Evolutionary conservation across 2,888 invertebrate genomes (phyloP).

Genomic region (Cryptophagus acutangulus): DNA sequence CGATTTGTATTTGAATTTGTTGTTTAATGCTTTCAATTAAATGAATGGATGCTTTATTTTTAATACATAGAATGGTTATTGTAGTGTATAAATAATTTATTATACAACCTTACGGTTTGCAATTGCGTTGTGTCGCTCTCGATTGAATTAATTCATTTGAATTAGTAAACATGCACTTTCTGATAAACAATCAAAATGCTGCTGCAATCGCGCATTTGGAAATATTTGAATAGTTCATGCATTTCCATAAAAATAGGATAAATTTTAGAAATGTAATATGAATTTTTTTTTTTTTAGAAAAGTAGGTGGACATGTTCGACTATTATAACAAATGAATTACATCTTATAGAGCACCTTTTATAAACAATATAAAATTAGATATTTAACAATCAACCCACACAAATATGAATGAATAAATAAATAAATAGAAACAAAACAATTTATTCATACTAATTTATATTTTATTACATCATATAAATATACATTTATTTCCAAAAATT

Average conservation of each 20-base stretch:
- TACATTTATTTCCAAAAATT: slow-evolving; percentile 10
- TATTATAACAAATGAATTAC: slow-evolving; percentile 8
- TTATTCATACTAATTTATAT: slow-evolving; percentile 9
- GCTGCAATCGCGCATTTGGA: no score
- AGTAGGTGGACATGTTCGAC: slow-evolving; percentile 8
- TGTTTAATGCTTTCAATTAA: slow-evolving; percentile 6
- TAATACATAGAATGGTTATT: no score
- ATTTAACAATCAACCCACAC: slow-evolving; percentile 6
- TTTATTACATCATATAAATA: slow-evolving; percentile 11
- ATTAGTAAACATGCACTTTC: neutral
- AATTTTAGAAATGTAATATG: slow-evolving; percentile 1
- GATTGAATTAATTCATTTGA: no score
- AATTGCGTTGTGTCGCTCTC: no score
- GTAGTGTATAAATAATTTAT: no score
- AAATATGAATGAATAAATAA: no score
- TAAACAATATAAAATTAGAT: slow-evolving; percentile 7
- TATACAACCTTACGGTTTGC: no score
- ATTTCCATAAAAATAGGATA: slow-evolving; percentile 5
- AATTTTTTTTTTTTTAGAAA: neutral
- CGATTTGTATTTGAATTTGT: slow-evolving; percentile 5
- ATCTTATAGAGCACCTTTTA: slow-evolving; percentile 5
- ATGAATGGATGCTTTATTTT: slow-evolving; percentile 9
- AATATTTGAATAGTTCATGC: no score
- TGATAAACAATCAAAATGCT: neutral
- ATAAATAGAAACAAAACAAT: slow-evolving; percentile 9